These are phyloP conservation scores for Trichonephila clavipes DNA, from an alignment of 1,140 invertebrate species.

Conservation along the genomic window DNA sequence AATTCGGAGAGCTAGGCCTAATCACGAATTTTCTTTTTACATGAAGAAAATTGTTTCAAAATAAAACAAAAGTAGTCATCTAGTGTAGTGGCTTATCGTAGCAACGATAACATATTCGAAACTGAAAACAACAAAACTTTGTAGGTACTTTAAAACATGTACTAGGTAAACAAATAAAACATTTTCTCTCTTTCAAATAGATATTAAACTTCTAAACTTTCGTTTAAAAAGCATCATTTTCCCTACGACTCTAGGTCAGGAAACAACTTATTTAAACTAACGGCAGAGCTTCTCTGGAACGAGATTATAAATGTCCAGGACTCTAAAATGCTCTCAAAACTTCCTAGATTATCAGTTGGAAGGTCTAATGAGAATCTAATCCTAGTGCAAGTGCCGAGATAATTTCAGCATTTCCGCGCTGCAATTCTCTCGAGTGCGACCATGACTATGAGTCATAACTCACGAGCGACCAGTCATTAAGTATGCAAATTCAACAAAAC, in stretches of 20 bases:
- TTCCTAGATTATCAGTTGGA: constrained; percentile 25
- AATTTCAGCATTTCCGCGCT: background rate
- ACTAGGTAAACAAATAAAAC: too few species aligned
- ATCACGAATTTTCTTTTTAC: too few species aligned
- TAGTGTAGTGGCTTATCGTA: too few species aligned
- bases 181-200: too few species aligned
- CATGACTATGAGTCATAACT: background rate
- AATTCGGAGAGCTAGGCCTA: too few species aligned
- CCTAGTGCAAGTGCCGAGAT: background rate
- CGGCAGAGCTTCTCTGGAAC: background rate
- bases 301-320: constrained; percentile 32
- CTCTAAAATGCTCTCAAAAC: constrained; percentile 30
- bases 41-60: too few species aligned
- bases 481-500: constrained; percentile 37
- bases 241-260: background rate
- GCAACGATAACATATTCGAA: too few species aligned
- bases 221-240: background rate
- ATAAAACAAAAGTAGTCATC: too few species aligned
- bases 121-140: too few species aligned
- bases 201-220: too few species aligned
- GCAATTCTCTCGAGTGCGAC: background rate
- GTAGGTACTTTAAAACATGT: too few species aligned
- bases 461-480: constrained; percentile 8
- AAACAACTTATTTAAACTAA: background rate
- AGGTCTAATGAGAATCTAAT: constrained; percentile 37